Evolutionary conservation across 92 coral and sea anemone genomes (phyloP), one percentile per base, ranked within the genome.

Genomic region (Epizoanthus fatuus): DNA sequence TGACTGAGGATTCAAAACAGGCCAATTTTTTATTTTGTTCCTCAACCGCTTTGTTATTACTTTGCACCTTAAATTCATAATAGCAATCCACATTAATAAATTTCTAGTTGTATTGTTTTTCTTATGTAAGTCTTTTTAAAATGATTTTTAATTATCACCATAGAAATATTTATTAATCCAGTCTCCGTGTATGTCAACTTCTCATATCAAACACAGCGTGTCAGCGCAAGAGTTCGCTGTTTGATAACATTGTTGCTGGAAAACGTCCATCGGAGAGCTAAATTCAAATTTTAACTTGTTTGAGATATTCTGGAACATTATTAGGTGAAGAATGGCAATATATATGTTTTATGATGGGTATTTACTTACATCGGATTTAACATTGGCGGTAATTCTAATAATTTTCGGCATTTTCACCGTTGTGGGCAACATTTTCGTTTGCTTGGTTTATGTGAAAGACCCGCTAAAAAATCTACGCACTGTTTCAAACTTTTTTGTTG

Each of bases 271-370:
- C 42, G 22, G 14, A 35, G 29, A 40, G 3, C 70, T 8, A 49
- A 3, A 8, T 39, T 44, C 19, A n/a, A 5, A 42, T 77, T 40
- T 20, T 17, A 29, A 76, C 47, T 44, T 44, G 47, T 7, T 44
- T 7, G 47, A 49, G 53, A 49, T 49, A 49, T 49, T 5, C 14
- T 49, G 13, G 53, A 59, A 38, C 60, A 39, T 20, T 55, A 0
- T 8, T 16, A 38, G 8, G 22, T 38, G 25, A 76, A 75, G 3
- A 29, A 91, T 91, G 94, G 69, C 85, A 22, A 53, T 83, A 49
- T 84, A 71, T 82, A 93, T 93, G 96, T 93, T 93, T 54, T 91
- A 91, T 69, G 88, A 93, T 54, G 96, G 96, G 7, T 93, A 93
- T 81, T 82, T 93, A 69, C 92, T 93, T 12, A 88, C 89, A 19